phyloP scores from a whole-genome alignment of 1,140 invertebrate species.

The Brachystomella parvula region DNA sequence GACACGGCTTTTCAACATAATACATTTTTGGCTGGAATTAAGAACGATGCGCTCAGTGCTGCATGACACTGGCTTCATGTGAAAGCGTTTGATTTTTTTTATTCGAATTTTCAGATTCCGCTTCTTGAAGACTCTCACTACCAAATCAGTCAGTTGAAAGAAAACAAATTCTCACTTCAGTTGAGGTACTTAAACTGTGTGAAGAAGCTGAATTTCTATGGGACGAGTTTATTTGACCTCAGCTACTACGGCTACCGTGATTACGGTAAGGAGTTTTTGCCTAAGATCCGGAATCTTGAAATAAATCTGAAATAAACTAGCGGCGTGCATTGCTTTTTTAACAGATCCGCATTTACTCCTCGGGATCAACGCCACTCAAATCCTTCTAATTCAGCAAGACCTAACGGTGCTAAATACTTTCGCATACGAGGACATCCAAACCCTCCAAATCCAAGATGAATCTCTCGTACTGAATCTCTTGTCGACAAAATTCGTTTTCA shows the following conservation, averaged over 20 bases:
- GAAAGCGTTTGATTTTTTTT: not conserved
- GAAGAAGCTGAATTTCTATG: not conserved
- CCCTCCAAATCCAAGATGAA: slow-evolving; percentile 5
- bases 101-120: not conserved
- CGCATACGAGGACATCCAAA: not conserved
- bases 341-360: slow-evolving; percentile 3
- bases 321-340: not conserved
- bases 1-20: no score
- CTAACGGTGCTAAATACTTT: slow-evolving; percentile 1
- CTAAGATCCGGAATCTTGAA: no score
- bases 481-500: slow-evolving; percentile 5
- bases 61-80: not conserved
- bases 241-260: slow-evolving; percentile 1
- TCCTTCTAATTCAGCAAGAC: slow-evolving; percentile 6
- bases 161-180: not conserved
- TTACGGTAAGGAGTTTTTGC: not conserved
- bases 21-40: no score
- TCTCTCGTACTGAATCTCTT: not conserved
- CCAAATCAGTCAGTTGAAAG: slow-evolving; percentile 2
- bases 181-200: not conserved
- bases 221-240: not conserved
- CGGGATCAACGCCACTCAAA: not conserved
- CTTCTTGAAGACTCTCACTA: not conserved
- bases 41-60: no score
- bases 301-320: no score